These are phyloP conservation scores for Petrolisthes manimaculis DNA, from an alignment of 2,888 invertebrate genomes.

Conservation along the genomic window DNA sequence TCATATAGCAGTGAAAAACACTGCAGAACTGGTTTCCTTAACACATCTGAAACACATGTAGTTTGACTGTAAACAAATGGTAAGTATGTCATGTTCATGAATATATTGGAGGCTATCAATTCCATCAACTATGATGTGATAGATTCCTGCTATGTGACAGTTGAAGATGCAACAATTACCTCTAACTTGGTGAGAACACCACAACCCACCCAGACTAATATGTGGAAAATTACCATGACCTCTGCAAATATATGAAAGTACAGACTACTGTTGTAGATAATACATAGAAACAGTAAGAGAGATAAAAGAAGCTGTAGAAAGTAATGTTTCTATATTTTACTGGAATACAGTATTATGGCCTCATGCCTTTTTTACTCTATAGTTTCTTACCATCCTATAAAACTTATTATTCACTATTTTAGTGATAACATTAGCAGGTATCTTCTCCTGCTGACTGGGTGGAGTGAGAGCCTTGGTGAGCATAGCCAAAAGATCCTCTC, in stretches of 20 bases:
- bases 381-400: background rate
- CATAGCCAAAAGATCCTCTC: slow-evolving; percentile 34
- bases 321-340: background rate
- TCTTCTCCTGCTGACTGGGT: slow-evolving; percentile 12
- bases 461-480: slow-evolving; percentile 9
- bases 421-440: slow-evolving; percentile 30
- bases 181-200: background rate
- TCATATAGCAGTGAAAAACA: slow-evolving; percentile 15
- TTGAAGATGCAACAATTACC: no score
- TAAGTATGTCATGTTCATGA: no score
- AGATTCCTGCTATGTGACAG: no score
- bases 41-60: slow-evolving; percentile 18
- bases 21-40: slow-evolving; percentile 34
- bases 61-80: no score
- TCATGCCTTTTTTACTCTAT: background rate
- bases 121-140: no score
- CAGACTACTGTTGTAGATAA: no score
- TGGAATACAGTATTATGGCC: background rate
- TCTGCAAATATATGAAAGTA: no score
- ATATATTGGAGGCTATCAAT: no score
- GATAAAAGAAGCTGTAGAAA: background rate
- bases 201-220: background rate
- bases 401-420: background rate
- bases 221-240: no score
- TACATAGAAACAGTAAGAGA: no score